phyloP scores from a whole-genome alignment of 2,888 invertebrate genomes.

The Polyommatus icarus region DNA sequence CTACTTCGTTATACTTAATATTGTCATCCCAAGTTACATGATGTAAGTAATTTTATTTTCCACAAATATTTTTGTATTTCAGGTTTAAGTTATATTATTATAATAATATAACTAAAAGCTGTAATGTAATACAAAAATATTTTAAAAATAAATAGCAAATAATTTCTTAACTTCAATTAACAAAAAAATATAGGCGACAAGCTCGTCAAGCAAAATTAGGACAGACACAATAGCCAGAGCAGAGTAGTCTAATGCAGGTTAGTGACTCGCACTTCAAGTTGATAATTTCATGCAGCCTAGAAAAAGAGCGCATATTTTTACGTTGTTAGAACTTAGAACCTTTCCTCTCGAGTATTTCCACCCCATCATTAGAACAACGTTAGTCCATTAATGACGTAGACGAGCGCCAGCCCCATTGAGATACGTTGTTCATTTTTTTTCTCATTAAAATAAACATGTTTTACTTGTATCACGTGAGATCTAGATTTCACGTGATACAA shows the following conservation, averaged over 20 bases:
- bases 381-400: constrained; percentile 24
- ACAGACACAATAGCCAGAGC: not conserved
- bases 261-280: constrained; percentile 10
- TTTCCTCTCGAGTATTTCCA: constrained; percentile 18
- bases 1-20: not conserved
- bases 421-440: constrained; percentile 25
- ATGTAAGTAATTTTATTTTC: not conserved
- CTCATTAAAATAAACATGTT: constrained; percentile 26
- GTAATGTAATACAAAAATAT: too few species aligned
- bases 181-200: not conserved
- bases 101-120: too few species aligned
- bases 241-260: constrained; percentile 9
- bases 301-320: constrained; percentile 10
- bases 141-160: too few species aligned
- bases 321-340: not conserved
- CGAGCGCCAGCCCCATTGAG: constrained; percentile 22
- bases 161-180: not conserved
- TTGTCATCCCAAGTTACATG: not conserved
- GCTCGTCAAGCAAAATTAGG: constrained; percentile 3
- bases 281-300: constrained; percentile 11
- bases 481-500: too few species aligned
- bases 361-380: constrained; percentile 29
- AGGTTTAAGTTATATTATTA: not conserved
- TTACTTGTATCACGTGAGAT: not conserved
- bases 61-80: not conserved